phyloP scores from a whole-genome alignment of 2,797 vertebrate genomes.

The Fratercula arctica region DNA sequence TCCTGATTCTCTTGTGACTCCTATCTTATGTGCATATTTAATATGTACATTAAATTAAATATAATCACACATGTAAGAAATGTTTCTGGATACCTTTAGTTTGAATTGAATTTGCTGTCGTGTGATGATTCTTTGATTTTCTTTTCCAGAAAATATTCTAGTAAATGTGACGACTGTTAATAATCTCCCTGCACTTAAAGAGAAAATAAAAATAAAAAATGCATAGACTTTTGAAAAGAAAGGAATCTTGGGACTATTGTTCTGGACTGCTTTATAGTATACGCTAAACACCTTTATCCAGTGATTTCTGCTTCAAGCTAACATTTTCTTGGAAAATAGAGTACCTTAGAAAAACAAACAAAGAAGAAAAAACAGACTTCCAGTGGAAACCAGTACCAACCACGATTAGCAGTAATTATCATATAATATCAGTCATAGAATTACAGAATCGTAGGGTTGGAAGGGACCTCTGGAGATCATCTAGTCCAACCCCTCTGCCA shows the following conservation, averaged over 20 bases:
- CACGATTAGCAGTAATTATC: neutral
- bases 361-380: neutral
- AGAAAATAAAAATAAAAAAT: neutral
- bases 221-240: neutral
- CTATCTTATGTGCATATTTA: neutral
- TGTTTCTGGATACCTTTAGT: neutral
- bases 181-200: neutral
- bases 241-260: no score
- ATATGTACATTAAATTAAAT: neutral
- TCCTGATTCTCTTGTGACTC: neutral
- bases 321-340: neutral
- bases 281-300: neutral
- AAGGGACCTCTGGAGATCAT: no score
- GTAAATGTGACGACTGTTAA: neutral
- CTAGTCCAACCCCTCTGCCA: no score
- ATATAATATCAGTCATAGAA: neutral
- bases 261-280: neutral
- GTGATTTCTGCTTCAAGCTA: neutral
- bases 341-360: neutral
- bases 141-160: neutral
- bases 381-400: neutral
- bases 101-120: neutral
- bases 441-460: no score
- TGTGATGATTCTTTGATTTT: neutral
- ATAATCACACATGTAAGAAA: neutral